Base-by-base conservation (phyloP, 2,888 invertebrate genomes). In the Cephus pygmeus region DNA sequence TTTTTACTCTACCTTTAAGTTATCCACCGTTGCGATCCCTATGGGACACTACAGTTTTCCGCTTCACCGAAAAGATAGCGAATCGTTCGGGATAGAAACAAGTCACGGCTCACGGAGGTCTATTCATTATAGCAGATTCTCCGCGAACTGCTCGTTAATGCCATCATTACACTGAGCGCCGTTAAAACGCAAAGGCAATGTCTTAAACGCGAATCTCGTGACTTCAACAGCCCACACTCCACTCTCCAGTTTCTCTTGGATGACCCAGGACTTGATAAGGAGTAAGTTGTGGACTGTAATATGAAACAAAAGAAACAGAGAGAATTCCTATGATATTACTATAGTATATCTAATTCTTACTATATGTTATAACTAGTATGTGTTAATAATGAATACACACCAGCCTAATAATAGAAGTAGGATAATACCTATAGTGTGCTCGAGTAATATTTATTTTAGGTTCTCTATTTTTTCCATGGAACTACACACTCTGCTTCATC, bases 61-160 rank as follows among this genome's bases (percentile, higher is more conserved):
- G 40, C 40, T 15, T 40, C 12, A 40, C 12, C 40, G 56, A 56
- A 56, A 56, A 56, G 23, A 56, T 56, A 23, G 56, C 23, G 23
- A 56, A 56, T 23, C 9, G 56, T 56, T 56, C 31, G 11, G 12
- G 71, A 71, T 31, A 23, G 34, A 34, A 71, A 71, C 12, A 6
- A 71, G 71, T 71, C 71, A 71, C 71, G 71, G 71, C 33, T 56
- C 56, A 71, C 71, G 71, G 31, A 79, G 80, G 84, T 84, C 82
- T 83, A 82, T 87, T 85, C 84, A 83, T 85, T 85, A 85, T 83
- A 81, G 83, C 80, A 84, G 83, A 85, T 85, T 84, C 83, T 80
- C 81, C 78, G 76, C 81, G 83, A 85, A 83, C 81, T 81, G 84
- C 85, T 87, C 85, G 84, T 86, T 87, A 86, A 87, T 86, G 85